Conservation (phyloP, 2,888 invertebrate species). For the Drosophila meridionalis region DNA sequence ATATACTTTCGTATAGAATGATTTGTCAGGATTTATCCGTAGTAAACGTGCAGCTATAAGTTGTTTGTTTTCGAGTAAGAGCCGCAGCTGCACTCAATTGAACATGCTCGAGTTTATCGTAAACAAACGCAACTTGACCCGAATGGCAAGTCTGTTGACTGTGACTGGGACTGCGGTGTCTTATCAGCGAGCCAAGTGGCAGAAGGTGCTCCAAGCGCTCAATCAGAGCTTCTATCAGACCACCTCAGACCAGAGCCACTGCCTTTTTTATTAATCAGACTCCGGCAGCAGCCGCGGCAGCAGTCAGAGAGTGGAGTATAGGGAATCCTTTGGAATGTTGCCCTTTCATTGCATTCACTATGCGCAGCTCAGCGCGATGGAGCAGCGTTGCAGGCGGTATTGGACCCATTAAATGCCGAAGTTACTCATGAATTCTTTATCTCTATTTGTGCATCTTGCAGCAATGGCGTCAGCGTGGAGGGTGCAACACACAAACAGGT, state of each 20-base stretch:
- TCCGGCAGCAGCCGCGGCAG: conserved; percentile 6
- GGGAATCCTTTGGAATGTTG: conserved; percentile 62
- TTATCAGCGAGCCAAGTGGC: conserved; percentile 51
- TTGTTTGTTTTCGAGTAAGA: neutral
- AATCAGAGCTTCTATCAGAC: conserved; percentile 10
- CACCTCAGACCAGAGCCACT: conserved; percentile 7
- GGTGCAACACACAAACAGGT: conserved; percentile 99
- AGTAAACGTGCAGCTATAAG: neutral
- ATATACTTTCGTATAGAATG: neutral
- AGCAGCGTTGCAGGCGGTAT: conserved; percentile 76
- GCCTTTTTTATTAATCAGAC: neutral
- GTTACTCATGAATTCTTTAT: neutral
- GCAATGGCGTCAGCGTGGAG: conserved; percentile 98
- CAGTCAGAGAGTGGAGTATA: conserved; percentile 12
- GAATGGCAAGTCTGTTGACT: conserved; percentile 34
- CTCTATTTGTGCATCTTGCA: conserved; percentile 29
- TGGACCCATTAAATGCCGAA: neutral
- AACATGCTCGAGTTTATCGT: conserved; percentile 43
- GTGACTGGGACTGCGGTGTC: neutral
- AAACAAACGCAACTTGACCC: conserved; percentile 65
- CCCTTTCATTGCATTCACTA: conserved; percentile 82
- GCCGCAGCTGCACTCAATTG: neutral
- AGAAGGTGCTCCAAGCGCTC: conserved; percentile 18
- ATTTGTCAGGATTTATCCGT: neutral
- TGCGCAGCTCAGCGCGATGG: conserved; percentile 66